Evolutionary conservation across 2,888 invertebrate species (phyloP).

Genomic region (Nematopogon swammerdamellus): DNA sequence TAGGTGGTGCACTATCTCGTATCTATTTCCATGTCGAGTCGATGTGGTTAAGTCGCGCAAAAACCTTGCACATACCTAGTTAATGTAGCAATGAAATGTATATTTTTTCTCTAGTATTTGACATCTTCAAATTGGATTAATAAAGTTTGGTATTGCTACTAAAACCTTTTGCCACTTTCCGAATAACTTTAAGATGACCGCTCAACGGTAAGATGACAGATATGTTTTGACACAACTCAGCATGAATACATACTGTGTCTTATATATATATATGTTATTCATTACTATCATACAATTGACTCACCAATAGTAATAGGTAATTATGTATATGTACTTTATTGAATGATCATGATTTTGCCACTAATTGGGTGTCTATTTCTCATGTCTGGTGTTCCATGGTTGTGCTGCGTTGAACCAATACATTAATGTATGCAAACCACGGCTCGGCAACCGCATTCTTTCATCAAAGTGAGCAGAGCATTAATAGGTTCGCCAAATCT

Average conservation of each 20-base stretch:
- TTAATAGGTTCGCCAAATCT: constrained; percentile 38
- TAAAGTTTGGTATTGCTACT: no score
- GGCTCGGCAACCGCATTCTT: constrained; percentile 15
- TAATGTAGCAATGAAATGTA: no score
- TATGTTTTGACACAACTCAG: background rate
- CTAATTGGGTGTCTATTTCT: constrained; percentile 1
- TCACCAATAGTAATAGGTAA: background rate
- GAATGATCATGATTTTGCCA: background rate
- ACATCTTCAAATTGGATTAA: no score
- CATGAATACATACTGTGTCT: background rate
- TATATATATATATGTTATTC: background rate
- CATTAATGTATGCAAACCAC: background rate
- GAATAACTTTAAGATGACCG: no score
- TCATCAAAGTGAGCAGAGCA: constrained; percentile 29
- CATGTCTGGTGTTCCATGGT: constrained; percentile 23
- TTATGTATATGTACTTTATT: background rate
- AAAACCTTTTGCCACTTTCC: no score
- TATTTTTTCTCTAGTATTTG: no score
- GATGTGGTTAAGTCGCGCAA: no score
- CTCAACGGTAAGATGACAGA: no score
- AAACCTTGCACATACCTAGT: no score
- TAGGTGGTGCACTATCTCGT: no score
- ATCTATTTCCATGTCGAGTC: no score
- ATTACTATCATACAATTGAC: background rate
- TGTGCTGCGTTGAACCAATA: constrained; percentile 18